These are phyloP conservation scores for Eremobia ochroleuca DNA, from an alignment of 2,888 invertebrate species.

Conservation along the genomic window DNA sequence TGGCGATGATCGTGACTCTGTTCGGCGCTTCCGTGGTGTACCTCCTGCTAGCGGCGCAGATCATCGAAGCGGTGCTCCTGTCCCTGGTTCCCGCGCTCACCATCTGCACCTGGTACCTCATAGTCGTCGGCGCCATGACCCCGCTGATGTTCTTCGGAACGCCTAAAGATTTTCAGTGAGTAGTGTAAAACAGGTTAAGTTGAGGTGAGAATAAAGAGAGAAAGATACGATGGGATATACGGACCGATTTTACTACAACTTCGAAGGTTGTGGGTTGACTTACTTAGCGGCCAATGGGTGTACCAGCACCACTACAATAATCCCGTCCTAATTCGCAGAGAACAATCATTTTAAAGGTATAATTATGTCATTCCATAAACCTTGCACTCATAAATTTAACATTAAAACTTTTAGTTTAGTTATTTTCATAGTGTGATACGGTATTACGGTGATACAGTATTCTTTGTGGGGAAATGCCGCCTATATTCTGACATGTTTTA, in stretches of 20 bases:
- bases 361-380: neutral
- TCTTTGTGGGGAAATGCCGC: too few species aligned
- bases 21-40: constrained; percentile 93
- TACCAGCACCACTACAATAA: neutral
- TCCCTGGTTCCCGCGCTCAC: constrained; percentile 87
- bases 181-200: constrained; percentile 33
- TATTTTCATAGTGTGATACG: too few species aligned
- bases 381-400: neutral
- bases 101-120: constrained; percentile 92
- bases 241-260: neutral
- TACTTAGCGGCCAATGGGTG: neutral
- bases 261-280: neutral
- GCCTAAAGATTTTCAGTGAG: constrained; percentile 94
- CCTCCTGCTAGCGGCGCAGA: constrained; percentile 92
- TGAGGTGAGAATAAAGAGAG: neutral
- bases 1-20: constrained; percentile 92
- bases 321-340: neutral
- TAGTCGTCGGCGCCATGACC: constrained; percentile 91
- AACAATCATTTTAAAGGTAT: neutral
- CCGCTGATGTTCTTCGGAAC: constrained; percentile 93
- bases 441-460: too few species aligned
- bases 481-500: too few species aligned
- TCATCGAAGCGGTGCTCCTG: constrained; percentile 91
- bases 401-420: constrained; percentile 65
- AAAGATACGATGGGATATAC: neutral